Base-by-base conservation (phyloP, 1,140 invertebrate genomes). In the Drosophila tropicalis region DNA sequence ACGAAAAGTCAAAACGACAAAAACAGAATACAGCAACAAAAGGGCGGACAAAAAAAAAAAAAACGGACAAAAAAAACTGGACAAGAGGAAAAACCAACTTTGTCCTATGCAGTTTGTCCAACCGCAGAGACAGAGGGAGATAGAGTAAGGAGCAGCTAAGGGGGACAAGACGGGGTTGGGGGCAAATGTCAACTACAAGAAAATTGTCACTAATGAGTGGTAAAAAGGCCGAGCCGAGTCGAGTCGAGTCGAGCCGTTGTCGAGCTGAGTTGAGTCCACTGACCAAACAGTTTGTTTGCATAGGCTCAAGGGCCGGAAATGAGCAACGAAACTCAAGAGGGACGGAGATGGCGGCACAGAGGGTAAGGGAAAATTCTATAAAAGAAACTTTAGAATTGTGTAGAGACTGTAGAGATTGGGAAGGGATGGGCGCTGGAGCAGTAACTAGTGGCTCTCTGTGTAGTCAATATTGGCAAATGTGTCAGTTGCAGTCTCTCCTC, bases 141-240 rank as follows among this genome's bases (percentile, higher is more conserved):
- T 9, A 40, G 32, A 5, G 5, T 5, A 9, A 12, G 47, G 12
- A 15, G 3, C 3, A n/a, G 12, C 5, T 2, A 22, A 17, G 17
- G 19, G 36, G 12, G 3, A 13, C 36, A 12, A 15, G 12, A 6
- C 34, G 25, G 63, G 79, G 68, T 62, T 6, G 29, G 74, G 69
- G 66, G 75, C 83, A 86, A 89, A 89, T 89, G 84, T 89, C 84
- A 89, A 89, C 84, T 89, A 89, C 84, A 89, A 89, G 84, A 89
- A 89, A 89, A 89, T 89, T 89, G 85, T 89, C 84, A 89, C 84
- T 89, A 89, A 89, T 89, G 84, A 89, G 84, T 89, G 84, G 84
- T 84, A 81, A 89, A 89, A 89, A 89, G 80, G 81, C 76, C 78
- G 69, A 78, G 73, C 62, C 58, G 25, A 69, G 55, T 56, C 54